phyloP scores from a whole-genome alignment of 2,888 invertebrate species.

The Oscheius sp. region DNA sequence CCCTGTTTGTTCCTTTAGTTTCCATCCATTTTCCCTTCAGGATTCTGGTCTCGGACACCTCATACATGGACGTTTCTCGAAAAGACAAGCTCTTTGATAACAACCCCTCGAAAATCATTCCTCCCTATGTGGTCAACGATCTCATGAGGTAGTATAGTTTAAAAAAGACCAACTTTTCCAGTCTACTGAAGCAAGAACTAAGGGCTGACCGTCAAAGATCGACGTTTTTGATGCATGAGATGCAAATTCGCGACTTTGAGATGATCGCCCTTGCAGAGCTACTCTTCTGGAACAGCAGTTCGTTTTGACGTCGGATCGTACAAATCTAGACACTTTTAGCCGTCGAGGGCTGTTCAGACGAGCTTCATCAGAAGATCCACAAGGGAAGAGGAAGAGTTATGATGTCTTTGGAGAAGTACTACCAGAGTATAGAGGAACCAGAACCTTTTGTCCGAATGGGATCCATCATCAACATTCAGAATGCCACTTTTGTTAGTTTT shows the following conservation, averaged over 20 bases:
- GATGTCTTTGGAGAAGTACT: slow-evolving; percentile 10
- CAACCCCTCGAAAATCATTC: not conserved
- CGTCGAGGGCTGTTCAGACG: slow-evolving; percentile 13
- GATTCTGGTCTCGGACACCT: slow-evolving; percentile 13
- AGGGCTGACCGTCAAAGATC: slow-evolving; percentile 20
- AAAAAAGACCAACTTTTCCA: not conserved
- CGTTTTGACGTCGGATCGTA: not conserved
- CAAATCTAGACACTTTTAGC: not conserved
- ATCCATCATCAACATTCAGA: slow-evolving; percentile 4
- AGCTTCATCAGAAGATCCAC: slow-evolving; percentile 14
- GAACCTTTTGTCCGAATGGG: slow-evolving; percentile 17
- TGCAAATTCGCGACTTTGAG: slow-evolving; percentile 2
- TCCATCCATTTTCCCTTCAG: not conserved
- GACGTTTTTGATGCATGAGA: slow-evolving; percentile 19
- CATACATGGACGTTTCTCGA: slow-evolving; percentile 18
- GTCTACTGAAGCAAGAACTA: slow-evolving; percentile 16
- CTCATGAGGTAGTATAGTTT: not conserved
- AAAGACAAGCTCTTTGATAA: slow-evolving; percentile 15
- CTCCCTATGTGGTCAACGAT: slow-evolving; percentile 11
- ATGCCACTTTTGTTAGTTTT: not conserved
- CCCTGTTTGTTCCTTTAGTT: not conserved
- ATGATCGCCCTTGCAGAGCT: slow-evolving; percentile 14
- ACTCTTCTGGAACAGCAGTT: slow-evolving; percentile 18
- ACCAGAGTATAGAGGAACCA: slow-evolving; percentile 6
- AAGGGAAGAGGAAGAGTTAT: slow-evolving; percentile 11